Base-by-base conservation (phyloP, 2,113 vertebrate species). In the Vicugna pacos region DNA sequence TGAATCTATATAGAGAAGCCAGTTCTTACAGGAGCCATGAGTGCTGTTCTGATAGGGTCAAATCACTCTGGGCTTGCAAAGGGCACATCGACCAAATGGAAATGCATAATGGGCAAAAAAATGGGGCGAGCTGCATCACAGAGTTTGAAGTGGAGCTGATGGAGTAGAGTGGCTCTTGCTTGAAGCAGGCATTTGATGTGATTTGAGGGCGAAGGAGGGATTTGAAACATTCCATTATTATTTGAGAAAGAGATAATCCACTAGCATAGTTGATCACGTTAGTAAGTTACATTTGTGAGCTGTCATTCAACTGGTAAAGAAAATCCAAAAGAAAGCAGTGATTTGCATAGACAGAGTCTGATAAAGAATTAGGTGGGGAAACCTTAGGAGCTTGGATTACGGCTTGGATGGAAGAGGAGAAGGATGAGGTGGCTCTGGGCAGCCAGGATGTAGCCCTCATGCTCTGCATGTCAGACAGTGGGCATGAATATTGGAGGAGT, bases 51-150 rank as follows among this genome's bases (percentile, higher is more conserved):
- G 46, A 52, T 72, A 64, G 50, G 60, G 73, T 84, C 80, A 84
- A 26, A 46, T 6, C 88, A 19, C 52, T 48, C 80, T 81, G 58
- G 46, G 9, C 67, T 90, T 79, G 46, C 46, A 64, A 60, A 94
- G 76, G 67, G 84, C 89, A 76, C 54, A 17, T 10, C 22, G 16
- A 94, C 80, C 80, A 91, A 88, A 91, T n/a, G 32, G 38, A 92
- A 93, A 73, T 65, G 38, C 30, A n/a, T 70, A 87, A 81, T 42
- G 70, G 62, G 69, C 38, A 13, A 48, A 70, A 70, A 84, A 90
- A 32, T 73, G 64, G 73, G 6, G 46, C 54, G 38, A 76, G 30
- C 38, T 54, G 5, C 28, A 48, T 73, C 17, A 22, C 20, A 10
- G 69, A 28, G 16, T 70, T 90, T 92, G 52, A 92, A 84, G 69